A percentile compares a stretch with the other conserved stretches of the same genome.
Conservation (phyloP, 2,797 vertebrate genomes). For the Thripadectes ignobilis region DNA sequence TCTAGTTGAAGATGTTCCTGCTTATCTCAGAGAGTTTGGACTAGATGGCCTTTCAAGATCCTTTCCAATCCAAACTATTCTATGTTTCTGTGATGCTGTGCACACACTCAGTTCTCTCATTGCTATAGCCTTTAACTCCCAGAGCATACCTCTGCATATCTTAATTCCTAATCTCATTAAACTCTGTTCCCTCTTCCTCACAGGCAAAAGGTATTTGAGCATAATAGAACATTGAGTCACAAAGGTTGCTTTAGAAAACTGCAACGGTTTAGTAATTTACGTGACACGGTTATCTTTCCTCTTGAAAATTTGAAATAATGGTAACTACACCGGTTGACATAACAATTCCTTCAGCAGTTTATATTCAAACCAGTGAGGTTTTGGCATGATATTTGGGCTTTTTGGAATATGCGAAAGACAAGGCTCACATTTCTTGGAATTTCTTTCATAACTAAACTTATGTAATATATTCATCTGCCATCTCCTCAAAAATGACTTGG, state of each 20-base stretch:
- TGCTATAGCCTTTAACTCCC: not conserved
- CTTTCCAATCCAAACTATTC: not conserved
- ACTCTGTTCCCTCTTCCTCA: not conserved
- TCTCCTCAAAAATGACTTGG: not conserved
- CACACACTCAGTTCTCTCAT: not conserved
- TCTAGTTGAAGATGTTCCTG: not conserved
- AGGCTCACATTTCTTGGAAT: not conserved
- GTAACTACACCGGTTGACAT: not conserved
- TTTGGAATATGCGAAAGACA: not conserved
- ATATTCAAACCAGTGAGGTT: not conserved
- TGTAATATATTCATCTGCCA: not conserved
- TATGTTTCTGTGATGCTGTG: not conserved
- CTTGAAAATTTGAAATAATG: not conserved
- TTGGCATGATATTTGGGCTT: not conserved
- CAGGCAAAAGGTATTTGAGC: not conserved
- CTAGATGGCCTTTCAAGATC: not conserved
- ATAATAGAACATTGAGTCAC: not conserved
- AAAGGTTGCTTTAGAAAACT: not conserved
- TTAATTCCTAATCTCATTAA: not conserved
- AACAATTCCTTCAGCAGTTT: not conserved
- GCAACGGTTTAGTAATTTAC: not conserved
- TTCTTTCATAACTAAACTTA: not conserved
- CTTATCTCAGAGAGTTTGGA: no score
- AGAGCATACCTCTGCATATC: rapidly evolving
- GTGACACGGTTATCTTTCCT: not conserved